Evolutionary conservation across 2,797 vertebrate species (phyloP), one percentile per base, ranked within the genome.

Genomic region (Premnoplex brunnescens): DNA sequence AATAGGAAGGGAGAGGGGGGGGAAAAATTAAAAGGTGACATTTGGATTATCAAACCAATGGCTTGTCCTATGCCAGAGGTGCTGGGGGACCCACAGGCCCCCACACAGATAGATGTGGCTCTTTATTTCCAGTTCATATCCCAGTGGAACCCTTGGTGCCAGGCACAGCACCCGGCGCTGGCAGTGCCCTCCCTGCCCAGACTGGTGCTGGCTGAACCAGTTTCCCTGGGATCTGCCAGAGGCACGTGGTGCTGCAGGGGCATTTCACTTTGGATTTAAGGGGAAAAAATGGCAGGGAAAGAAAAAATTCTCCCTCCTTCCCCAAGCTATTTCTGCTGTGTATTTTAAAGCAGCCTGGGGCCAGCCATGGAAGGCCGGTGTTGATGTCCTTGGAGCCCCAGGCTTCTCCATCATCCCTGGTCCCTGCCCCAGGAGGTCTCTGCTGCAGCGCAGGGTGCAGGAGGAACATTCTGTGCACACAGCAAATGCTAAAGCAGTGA

Each of bases 71-170:
- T 6, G 19, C 17, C 15, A 14, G 46, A 2, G 54, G 37, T 77
- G 14, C 74, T 0, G 0, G 41, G 63, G 59, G 73, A 41, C 37
- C 30, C 62, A 19, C 9, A 39, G 43, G 19, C 32, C 36, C 43
- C 0, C 18, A 0, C 0, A 2, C 0, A 16, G 21, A 32, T 0
- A n/a, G 26, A 54, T 1, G 3, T 2, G 13, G 60, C 37, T 27
- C 7, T 83, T 73, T 8, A 30, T 34, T 41, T 32, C 74, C 58
- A 14, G 37, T 43, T 30, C 8, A 0, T 5, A 20, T 7, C 51
- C 64, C 9, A 23, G 43, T 6, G 12, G 26, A 12, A 41, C n/a
- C 64, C 30, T 5, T 4, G 51, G 39, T 89, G 76, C 84, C 62
- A 26, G 52, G 52, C 69, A 34, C 23, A 83, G 80, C 72, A 48